Conservation (phyloP, 1,140 invertebrate species). For the Brachionus rubens region DNA sequence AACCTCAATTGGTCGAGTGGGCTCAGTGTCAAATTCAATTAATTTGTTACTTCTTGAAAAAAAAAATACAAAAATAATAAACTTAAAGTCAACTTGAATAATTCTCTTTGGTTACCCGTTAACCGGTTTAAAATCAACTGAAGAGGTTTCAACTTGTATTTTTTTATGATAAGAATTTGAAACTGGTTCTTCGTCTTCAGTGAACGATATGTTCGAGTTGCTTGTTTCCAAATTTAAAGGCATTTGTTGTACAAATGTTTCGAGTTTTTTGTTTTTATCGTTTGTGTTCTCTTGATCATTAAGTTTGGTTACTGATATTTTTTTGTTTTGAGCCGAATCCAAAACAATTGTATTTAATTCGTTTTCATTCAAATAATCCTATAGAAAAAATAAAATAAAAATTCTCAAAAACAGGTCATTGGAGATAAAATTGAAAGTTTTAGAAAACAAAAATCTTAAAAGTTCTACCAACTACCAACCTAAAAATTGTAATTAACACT, state of each 20-base stretch:
- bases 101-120: neutral
- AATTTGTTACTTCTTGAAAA: neutral
- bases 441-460: neutral
- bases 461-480: neutral
- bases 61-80: neutral
- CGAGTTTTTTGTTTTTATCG: neutral
- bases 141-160: neutral
- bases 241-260: neutral
- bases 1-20: neutral
- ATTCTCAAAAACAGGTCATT: slow-evolving; percentile 40
- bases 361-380: slow-evolving; percentile 35
- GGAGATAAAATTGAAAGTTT: slow-evolving; percentile 28
- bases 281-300: neutral
- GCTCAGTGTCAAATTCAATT: neutral
- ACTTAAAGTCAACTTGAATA: neutral
- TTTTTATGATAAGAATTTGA: slow-evolving; percentile 20
- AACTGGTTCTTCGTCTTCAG: slow-evolving; percentile 15
- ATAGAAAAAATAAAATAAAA: neutral
- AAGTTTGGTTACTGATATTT: slow-evolving; percentile 14
- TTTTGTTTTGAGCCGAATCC: neutral
- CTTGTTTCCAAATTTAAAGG: slow-evolving; percentile 30
- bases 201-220: neutral
- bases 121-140: neutral
- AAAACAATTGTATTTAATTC: slow-evolving; percentile 31
- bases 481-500: neutral